A percentile compares a stretch with the other conserved stretches of the same genome.
phyloP scores from a whole-genome alignment of 2,888 invertebrate species.

The Schizaphis graminum region DNA sequence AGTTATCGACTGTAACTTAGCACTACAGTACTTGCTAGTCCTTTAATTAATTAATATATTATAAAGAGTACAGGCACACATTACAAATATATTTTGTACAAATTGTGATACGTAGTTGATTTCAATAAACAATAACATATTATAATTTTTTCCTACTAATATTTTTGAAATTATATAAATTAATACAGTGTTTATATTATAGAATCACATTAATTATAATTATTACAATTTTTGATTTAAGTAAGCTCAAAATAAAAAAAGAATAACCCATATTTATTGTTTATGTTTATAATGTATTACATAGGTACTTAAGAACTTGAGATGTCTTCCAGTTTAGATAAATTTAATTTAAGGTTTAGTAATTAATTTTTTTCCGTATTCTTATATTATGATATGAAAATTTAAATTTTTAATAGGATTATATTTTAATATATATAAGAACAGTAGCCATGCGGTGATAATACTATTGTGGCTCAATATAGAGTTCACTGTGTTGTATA shows the following conservation, averaged over 20 bases:
- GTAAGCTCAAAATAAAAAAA: no score
- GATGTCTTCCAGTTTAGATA: not conserved
- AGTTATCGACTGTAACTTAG: not conserved
- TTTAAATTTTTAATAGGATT: no score
- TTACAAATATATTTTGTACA: not conserved
- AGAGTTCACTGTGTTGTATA: no score
- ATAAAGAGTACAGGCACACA: not conserved
- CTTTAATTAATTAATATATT: not conserved
- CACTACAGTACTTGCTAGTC: not conserved
- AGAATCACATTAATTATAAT: no score
- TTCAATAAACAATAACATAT: not conserved
- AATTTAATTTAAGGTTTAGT: not conserved
- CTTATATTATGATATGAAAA: not conserved
- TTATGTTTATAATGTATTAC: no score
- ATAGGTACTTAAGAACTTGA: not conserved
- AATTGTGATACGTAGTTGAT: not conserved
- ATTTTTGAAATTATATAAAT: not conserved
- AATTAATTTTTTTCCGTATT: not conserved
- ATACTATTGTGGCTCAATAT: not conserved
- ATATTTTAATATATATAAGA: no score
- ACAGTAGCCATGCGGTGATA: not conserved
- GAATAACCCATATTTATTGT: no score
- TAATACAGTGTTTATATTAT: no score
- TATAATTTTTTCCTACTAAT: no score
- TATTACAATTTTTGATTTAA: no score